A percentile compares a stretch with the other conserved stretches of the same genome.
These are phyloP conservation scores for Paramisgurnus dabryanus DNA, from an alignment of 2,113 vertebrate genomes.

Conservation along the genomic window DNA sequence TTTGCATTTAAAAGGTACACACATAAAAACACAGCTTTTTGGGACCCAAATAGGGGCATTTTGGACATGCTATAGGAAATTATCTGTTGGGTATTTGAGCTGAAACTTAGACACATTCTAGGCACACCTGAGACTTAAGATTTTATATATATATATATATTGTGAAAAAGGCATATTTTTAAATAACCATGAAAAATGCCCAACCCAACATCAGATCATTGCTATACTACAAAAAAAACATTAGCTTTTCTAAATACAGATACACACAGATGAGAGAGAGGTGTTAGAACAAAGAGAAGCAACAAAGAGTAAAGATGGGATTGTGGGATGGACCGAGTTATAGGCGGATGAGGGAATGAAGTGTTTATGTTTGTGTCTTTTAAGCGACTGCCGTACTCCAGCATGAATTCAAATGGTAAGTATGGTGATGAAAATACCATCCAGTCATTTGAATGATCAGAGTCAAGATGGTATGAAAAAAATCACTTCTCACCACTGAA, in stretches of 20 bases:
- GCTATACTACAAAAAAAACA: not conserved
- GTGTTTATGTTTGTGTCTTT: slow-evolving; percentile 18
- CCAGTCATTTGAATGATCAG: slow-evolving; percentile 2
- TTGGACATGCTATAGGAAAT: too few species aligned
- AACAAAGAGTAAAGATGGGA: not conserved
- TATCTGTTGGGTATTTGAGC: too few species aligned
- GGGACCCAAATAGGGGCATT: too few species aligned
- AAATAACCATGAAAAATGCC: too few species aligned
- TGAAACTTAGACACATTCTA: too few species aligned
- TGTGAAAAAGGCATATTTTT: too few species aligned
- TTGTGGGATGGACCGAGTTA: not conserved
- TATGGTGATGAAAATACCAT: slow-evolving; percentile 3
- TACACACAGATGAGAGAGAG: not conserved
- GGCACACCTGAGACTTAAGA: too few species aligned
- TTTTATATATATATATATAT: too few species aligned
- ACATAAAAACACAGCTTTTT: too few species aligned
- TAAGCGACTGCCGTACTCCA: not conserved
- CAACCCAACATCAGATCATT: too few species aligned
- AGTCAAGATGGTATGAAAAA: not conserved
- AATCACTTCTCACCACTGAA: not conserved
- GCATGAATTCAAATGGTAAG: slow-evolving; percentile 8
- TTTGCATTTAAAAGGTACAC: too few species aligned
- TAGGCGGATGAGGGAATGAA: not conserved
- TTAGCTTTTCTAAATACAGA: not conserved
- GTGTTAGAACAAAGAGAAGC: not conserved